Base-by-base conservation (phyloP, 2,113 vertebrate genomes). In the Hassar affinis region DNA sequence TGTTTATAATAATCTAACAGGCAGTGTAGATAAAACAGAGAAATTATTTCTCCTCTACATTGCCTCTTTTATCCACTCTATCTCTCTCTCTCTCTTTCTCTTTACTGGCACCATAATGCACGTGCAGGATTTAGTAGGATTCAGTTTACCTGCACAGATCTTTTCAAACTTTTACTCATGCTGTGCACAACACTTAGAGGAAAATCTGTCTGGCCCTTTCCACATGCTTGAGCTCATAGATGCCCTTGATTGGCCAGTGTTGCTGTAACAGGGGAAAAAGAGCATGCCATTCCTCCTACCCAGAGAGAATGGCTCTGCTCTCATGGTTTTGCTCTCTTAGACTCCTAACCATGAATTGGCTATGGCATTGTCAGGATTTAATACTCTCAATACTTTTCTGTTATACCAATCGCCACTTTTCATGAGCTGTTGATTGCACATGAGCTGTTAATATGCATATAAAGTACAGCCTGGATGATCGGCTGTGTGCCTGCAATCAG, bases 81-180 rank as follows among this genome's bases (percentile, higher is more conserved):
- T 22, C 66, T 42, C 30, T 22, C 20, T 22, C 17, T 69, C 64
- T 42, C 18, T 20, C 35, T 42, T 22, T 45, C 4, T 2, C 38
- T 42, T 4, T 11, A 9, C 11, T 12, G 0, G 1, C 5, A 15
- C n/a, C n/a, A n/a, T n/a, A n/a, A n/a, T n/a, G n/a, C n/a, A n/a
- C n/a, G n/a, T n/a, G n/a, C n/a, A n/a, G n/a, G n/a, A n/a, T n/a
- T n/a, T n/a, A n/a, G n/a, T n/a, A n/a, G n/a, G n/a, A n/a, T n/a
- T n/a, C n/a, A n/a, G n/a, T n/a, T n/a, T n/a, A n/a, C n/a, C n/a
- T n/a, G n/a, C n/a, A n/a, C n/a, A n/a, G n/a, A 47, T 47, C 68
- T 71, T 2, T 71, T 47, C 12, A 1, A 15, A 2, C 22, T 71
- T 4, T 8, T 7, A 7, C 62, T 35, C 33, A 8, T 17, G 22